These are phyloP conservation scores for Neotoxoptera formosana DNA, from an alignment of 1,140 invertebrate genomes.

Conservation along the genomic window DNA sequence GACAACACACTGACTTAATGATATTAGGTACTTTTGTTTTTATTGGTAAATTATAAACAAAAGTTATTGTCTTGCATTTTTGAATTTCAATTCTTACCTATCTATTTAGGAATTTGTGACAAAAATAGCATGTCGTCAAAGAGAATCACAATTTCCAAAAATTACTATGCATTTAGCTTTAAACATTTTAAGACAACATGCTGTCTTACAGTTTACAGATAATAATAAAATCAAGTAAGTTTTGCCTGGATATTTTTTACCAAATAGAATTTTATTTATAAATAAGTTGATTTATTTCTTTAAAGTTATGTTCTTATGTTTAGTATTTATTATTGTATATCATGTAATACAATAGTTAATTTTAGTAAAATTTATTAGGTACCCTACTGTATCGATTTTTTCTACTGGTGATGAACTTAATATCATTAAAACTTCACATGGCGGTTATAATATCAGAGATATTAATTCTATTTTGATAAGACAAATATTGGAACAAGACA, in stretches of 20 bases:
- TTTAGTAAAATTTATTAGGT: slow-evolving; percentile 21
- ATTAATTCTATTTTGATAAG: slow-evolving; percentile 46
- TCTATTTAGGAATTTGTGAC: slow-evolving; percentile 62
- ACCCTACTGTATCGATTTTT: slow-evolving; percentile 24
- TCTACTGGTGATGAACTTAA: slow-evolving; percentile 46
- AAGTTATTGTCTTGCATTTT: not conserved
- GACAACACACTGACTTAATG: not conserved
- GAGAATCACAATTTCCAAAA: slow-evolving; percentile 84
- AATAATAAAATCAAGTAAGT: slow-evolving; percentile 19
- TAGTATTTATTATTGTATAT: not conserved
- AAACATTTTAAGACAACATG: slow-evolving; percentile 63
- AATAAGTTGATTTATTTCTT: not conserved
- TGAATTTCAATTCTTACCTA: slow-evolving; percentile 63
- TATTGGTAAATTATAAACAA: not conserved
- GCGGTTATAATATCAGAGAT: not conserved
- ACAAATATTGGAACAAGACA: slow-evolving; percentile 30
- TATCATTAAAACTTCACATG: not conserved
- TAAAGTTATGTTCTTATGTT: not conserved
- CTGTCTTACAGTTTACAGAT: not conserved
- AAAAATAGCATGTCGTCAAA: slow-evolving; percentile 66
- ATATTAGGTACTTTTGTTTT: not conserved
- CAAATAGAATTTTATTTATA: not conserved
- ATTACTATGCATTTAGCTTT: slow-evolving; percentile 76
- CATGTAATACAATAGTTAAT: not conserved
- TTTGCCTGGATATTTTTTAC: not conserved